These are phyloP conservation scores for Choristoneura rosaceana DNA, from an alignment of 2,888 invertebrate genomes.

Conservation along the genomic window DNA sequence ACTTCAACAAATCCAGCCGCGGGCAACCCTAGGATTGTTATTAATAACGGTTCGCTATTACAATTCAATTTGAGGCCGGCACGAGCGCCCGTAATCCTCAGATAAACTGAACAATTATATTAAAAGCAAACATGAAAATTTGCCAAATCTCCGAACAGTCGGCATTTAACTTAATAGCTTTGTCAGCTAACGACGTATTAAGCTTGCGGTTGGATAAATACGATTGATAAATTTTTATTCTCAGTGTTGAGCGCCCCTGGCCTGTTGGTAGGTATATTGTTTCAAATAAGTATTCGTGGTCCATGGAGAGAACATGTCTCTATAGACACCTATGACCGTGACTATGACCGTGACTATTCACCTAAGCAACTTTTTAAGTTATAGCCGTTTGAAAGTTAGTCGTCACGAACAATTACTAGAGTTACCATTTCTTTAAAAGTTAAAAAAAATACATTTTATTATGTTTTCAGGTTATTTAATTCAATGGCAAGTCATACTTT, in stretches of 20 bases:
- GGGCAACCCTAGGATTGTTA: slow-evolving; percentile 72
- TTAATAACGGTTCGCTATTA: slow-evolving; percentile 82
- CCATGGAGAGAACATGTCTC: too few species aligned
- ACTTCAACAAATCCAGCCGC: slow-evolving; percentile 20
- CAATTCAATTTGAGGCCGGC: slow-evolving; percentile 80
- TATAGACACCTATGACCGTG: too few species aligned
- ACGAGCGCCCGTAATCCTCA: slow-evolving; percentile 73
- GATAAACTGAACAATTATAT: slow-evolving; percentile 83
- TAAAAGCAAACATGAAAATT: slow-evolving; percentile 82
- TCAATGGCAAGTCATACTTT: too few species aligned
- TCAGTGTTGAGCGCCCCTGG: background rate
- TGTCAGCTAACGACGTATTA: slow-evolving; percentile 60
- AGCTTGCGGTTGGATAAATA: slow-evolving; percentile 20
- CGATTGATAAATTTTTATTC: background rate
- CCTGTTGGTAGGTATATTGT: background rate
- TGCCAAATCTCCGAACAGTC: slow-evolving; percentile 70
- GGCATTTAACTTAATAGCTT: slow-evolving; percentile 69
- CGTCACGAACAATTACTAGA: too few species aligned
- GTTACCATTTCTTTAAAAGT: too few species aligned
- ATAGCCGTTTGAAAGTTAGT: too few species aligned
- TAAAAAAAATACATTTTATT: too few species aligned
- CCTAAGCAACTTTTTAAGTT: too few species aligned
- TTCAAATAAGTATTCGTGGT: background rate
- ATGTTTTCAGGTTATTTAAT: too few species aligned
- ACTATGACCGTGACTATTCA: too few species aligned